A percentile compares a stretch with the other conserved stretches of the same genome.
These are phyloP conservation scores for Lagopus leucura DNA, from an alignment of 2,113 vertebrate genomes.

Conservation along the genomic window DNA sequence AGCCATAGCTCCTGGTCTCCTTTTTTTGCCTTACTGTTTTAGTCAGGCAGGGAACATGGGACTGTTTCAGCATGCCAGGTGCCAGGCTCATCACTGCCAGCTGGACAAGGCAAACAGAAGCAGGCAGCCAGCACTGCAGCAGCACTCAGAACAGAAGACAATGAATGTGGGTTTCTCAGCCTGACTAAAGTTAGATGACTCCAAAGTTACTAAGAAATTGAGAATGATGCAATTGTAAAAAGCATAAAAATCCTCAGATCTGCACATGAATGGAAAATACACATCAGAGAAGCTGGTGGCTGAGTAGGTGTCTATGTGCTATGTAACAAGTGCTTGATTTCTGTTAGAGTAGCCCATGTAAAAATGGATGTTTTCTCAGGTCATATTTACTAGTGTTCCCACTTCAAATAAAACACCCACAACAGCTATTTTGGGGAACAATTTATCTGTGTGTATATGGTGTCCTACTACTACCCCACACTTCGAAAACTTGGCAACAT, in stretches of 20 bases:
- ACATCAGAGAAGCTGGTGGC: neutral
- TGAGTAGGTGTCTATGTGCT: neutral
- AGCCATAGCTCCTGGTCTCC: neutral
- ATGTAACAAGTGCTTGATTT: neutral
- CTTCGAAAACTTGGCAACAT: constrained; percentile 17
- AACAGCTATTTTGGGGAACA: constrained; percentile 45
- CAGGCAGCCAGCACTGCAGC: neutral
- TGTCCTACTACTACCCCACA: neutral
- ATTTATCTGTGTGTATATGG: constrained; percentile 12
- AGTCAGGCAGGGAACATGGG: neutral
- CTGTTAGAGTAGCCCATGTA: neutral
- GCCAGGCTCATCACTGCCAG: neutral
- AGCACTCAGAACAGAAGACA: neutral
- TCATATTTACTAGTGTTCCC: constrained; percentile 41
- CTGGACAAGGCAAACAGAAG: neutral
- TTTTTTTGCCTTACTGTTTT: neutral
- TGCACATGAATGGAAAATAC: neutral
- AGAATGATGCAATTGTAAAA: neutral
- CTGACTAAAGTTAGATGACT: neutral
- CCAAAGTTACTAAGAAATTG: neutral
- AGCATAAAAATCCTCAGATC: neutral
- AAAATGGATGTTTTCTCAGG: constrained; percentile 46
- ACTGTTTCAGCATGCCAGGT: neutral
- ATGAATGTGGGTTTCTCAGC: neutral
- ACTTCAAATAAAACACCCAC: constrained; percentile 56